These are phyloP conservation scores for Anthopleura xanthogrammica DNA, from an alignment of 92 coral and sea anemone species.

Conservation along the genomic window DNA sequence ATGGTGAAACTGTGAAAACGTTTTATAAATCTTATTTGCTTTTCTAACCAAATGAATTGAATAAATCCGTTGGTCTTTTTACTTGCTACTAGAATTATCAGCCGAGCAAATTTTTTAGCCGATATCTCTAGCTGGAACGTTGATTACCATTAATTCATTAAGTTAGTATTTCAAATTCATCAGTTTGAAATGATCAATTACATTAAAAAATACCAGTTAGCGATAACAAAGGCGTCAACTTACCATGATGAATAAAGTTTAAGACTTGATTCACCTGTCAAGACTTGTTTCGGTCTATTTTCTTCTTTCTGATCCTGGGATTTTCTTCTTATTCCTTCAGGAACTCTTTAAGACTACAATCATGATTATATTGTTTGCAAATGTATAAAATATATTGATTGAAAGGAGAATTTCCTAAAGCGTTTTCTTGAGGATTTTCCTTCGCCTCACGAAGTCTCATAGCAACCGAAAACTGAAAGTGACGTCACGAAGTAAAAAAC, in stretches of 20 bases:
- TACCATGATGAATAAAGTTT: background rate
- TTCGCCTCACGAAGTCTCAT: constrained; percentile 8
- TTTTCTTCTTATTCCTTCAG: background rate
- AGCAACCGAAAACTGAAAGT: constrained; percentile 28
- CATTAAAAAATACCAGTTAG: background rate
- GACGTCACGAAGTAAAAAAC: constrained; percentile 23
- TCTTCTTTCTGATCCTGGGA: background rate
- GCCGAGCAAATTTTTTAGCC: background rate
- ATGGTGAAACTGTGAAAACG: too few species aligned
- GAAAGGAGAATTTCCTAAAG: background rate
- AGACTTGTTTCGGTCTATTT: background rate
- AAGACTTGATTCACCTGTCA: background rate
- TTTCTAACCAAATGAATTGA: background rate
- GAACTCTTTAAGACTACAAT: background rate
- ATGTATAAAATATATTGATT: background rate
- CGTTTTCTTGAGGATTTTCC: constrained; percentile 22
- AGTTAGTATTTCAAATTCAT: background rate
- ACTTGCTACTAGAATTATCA: too few species aligned
- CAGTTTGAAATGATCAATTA: background rate
- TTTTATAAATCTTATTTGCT: background rate
- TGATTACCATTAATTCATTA: background rate
- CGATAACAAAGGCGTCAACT: background rate
- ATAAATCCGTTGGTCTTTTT: background rate
- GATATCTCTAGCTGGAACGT: background rate
- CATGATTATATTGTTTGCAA: background rate